Percentiles rank a stretch among this genome's conserved stretches.
phyloP scores from a whole-genome alignment of 2,888 invertebrate species.

The Azorinus chamasolen region DNA sequence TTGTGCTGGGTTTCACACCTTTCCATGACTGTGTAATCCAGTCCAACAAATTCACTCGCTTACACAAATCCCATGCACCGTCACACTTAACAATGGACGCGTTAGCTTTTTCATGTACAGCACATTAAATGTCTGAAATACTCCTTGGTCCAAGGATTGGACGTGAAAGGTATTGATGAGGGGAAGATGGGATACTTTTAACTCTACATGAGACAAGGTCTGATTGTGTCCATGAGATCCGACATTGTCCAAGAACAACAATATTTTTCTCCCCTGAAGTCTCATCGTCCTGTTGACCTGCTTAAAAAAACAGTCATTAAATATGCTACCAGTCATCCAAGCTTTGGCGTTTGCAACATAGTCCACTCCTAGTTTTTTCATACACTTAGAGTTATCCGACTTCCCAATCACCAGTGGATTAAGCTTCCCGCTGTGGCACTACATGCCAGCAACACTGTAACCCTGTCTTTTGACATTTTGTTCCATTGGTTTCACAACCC shows the following conservation, averaged over 20 bases:
- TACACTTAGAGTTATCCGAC: too few relatives aligned
- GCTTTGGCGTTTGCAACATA: too few relatives aligned
- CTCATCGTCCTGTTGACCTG: conserved; percentile 20
- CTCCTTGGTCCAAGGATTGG: too few relatives aligned
- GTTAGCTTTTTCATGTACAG: conserved; percentile 20
- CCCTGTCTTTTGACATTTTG: too few relatives aligned
- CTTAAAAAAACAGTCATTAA: too few relatives aligned
- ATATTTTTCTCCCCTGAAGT: conserved; percentile 14
- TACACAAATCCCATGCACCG: background rate
- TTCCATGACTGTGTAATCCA: background rate
- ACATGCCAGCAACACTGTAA: too few relatives aligned
- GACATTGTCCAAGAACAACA: conserved; percentile 6
- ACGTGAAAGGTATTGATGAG: too few relatives aligned
- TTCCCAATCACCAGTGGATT: conserved; percentile 32
- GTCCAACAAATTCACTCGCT: conserved; percentile 11
- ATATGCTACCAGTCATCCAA: conserved; percentile 29
- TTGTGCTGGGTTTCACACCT: too few relatives aligned
- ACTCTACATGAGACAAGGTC: conserved; percentile 10
- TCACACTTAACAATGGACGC: background rate
- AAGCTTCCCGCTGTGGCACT: conserved; percentile 23
- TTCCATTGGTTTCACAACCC: too few relatives aligned
- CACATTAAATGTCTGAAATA: conserved; percentile 32
- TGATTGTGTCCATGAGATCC: too few relatives aligned
- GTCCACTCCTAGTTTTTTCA: too few relatives aligned
- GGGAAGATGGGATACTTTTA: too few relatives aligned